A percentile compares a stretch with the other conserved stretches of the same genome.
phyloP scores from a whole-genome alignment of 2,888 invertebrate genomes.

The Athalia cordata region DNA sequence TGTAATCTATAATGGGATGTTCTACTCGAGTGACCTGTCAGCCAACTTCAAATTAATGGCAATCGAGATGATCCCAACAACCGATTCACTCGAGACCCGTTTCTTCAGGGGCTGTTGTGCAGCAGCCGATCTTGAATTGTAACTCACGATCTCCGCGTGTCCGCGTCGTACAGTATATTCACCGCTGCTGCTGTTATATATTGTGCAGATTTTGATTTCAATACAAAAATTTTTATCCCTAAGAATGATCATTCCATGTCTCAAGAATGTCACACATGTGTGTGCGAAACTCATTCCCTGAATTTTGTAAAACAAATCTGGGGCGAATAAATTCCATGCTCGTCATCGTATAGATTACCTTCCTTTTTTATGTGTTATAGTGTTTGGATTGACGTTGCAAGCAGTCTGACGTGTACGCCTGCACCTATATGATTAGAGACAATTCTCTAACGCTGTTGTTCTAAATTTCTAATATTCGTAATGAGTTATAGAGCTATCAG shows the following conservation, averaged over 20 bases:
- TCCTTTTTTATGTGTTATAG: not conserved
- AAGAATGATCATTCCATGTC: not conserved
- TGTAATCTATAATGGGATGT: slow-evolving; percentile 72
- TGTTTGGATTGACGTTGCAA: not conserved
- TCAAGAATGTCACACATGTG: slow-evolving; percentile 20
- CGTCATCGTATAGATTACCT: not conserved
- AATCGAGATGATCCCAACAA: slow-evolving; percentile 65
- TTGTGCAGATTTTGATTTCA: too few relatives aligned
- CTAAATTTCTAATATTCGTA: slow-evolving; percentile 44
- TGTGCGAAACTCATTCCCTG: not conserved
- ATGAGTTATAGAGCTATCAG: slow-evolving; percentile 8
- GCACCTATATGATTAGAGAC: slow-evolving; percentile 36
- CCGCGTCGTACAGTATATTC: too few relatives aligned
- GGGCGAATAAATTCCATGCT: not conserved
- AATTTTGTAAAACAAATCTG: not conserved
- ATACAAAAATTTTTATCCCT: too few relatives aligned
- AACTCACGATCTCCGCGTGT: slow-evolving; percentile 53
- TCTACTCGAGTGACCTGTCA: slow-evolving; percentile 73
- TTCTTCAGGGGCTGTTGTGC: not conserved
- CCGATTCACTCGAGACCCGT: slow-evolving; percentile 53
- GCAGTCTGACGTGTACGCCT: slow-evolving; percentile 16
- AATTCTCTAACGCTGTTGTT: not conserved
- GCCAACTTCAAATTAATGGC: slow-evolving; percentile 71
- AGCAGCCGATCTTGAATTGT: slow-evolving; percentile 52
- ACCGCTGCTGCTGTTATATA: too few relatives aligned